Evolutionary conservation across 1,140 invertebrate species (phyloP), one percentile per base, ranked within the genome.

Genomic region (Drosophila ohnishii): DNA sequence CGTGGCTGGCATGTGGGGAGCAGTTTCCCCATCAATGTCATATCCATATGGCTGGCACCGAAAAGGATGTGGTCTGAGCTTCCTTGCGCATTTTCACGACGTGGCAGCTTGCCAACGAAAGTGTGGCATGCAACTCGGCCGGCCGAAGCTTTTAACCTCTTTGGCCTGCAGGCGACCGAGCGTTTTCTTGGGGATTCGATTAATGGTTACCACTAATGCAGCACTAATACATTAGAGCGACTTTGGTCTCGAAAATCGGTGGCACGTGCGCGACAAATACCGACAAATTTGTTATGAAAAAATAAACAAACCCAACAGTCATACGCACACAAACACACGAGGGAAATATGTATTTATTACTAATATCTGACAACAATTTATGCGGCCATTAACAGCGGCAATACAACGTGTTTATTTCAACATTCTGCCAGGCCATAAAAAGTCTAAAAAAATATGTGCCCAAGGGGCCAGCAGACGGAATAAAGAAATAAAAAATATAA

Each of bases 371-470:
- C 84, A 87, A 80, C 84, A 88, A 87, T 87, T 88, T 87, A 87
- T 88, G 80, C 83, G 84, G 76, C 83, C 84, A 88, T 87, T 87
- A 87, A 87, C 83, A 84, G 76, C 80, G 75, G 79, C 84, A 69
- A 69, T 86, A 86, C 84, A 86, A 86, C 84, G 84, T 87, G 83
- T 87, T 85, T 87, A 87, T 88, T 80, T 87, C 80, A 88, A 77
- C 83, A 88, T 87, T 86, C 82, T 57, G 80, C 67, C 78, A 62
- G 70, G 16, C 58, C 58, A 57, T 78, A 59, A 61, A 60, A 67
- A 62, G 42, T 34, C 51, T 42, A 59, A 60, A 39, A 50, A 65
- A 40, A 44, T 73, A 59, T 66, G 60, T 35, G 50, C 40, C 51
- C 56, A 47, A 59, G 42, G 42, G 42, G 42, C 42, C 19, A 22